These are phyloP conservation scores for Bos indicus DNA, from an alignment of 2,113 vertebrate genomes.

Conservation along the genomic window DNA sequence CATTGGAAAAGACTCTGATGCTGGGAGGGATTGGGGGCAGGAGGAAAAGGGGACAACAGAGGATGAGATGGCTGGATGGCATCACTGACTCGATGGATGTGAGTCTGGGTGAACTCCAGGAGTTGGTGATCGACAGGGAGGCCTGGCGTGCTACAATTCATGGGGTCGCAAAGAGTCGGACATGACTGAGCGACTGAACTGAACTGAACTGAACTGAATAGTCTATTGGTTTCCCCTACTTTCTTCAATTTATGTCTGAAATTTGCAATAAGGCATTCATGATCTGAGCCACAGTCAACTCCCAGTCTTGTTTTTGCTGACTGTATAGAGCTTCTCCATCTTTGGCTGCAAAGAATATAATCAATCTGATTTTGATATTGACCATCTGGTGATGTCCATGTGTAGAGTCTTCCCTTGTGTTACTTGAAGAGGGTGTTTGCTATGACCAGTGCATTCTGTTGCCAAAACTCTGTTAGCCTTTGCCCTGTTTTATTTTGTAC, in stretches of 20 bases:
- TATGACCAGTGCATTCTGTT: not conserved
- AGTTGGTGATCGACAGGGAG: no score
- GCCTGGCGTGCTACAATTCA: no score
- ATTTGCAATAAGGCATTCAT: not conserved
- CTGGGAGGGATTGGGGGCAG: no score
- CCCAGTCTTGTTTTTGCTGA: not conserved
- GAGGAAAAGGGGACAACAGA: no score
- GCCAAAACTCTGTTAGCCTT: not conserved
- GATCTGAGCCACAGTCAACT: not conserved
- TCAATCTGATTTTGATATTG: not conserved
- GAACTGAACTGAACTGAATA: not conserved
- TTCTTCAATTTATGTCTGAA: not conserved
- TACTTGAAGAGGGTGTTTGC: not conserved
- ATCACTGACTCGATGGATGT: no score
- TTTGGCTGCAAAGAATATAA: not conserved
- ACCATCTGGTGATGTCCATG: not conserved
- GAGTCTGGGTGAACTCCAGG: no score
- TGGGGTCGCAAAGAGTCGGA: no score
- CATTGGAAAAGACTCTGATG: no score
- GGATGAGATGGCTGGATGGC: no score
- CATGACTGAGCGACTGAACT: no score
- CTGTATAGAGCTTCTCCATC: not conserved
- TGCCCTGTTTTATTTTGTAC: not conserved
- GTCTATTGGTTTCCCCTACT: not conserved
- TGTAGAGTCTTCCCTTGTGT: not conserved